Evolutionary conservation across 1,140 invertebrate species (phyloP), one percentile per base, ranked within the genome.

Genomic region (Gonioctena quinquepunctata): DNA sequence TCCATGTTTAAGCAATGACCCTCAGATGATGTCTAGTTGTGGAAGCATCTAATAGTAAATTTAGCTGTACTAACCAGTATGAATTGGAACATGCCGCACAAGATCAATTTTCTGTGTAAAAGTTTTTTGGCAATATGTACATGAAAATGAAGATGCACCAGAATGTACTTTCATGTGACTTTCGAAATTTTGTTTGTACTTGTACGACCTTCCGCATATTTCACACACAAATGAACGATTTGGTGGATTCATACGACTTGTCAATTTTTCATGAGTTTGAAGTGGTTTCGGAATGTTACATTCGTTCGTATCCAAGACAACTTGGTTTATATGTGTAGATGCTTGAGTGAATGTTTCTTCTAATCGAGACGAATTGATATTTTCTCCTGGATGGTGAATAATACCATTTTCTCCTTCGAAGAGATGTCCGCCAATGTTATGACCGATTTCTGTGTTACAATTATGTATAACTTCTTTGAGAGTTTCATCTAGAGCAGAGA

Each of bases 61-160:
- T 42, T 7, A 63, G 19, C 48, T 11, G 21, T 72, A 69, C 57
- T 62, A 71, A 87, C 86, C 84, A 88, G 89, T 91, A 77, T 91
- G 90, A 65, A 91, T 89, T 11, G 88, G 87, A 73, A 90, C 84
- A 76, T 91, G 90, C 75, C 90, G 85, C 74, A 87, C 85, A 22
- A 92, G 80, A 2, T 88, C 88, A 2, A 86, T 87, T 81, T 91
- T 91, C 66, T 90, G 90, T 1, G 89, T 90, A 75, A 92, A 92
- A 69, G 87, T 85, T 81, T 94, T 94, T n/a, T 89, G 89, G 80
- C 93, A 95, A 78, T 90, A 88, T 63, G 86, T 85, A 81, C 93
- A 94, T 62, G 88, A 86, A 84, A 91, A 93, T 49, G 88, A 88
- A 80, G 89, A 89, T 48, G 92, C 89, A 70, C 89, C 89, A 77